Conservation (phyloP, 2,888 invertebrate species). For the Helleia helle region DNA sequence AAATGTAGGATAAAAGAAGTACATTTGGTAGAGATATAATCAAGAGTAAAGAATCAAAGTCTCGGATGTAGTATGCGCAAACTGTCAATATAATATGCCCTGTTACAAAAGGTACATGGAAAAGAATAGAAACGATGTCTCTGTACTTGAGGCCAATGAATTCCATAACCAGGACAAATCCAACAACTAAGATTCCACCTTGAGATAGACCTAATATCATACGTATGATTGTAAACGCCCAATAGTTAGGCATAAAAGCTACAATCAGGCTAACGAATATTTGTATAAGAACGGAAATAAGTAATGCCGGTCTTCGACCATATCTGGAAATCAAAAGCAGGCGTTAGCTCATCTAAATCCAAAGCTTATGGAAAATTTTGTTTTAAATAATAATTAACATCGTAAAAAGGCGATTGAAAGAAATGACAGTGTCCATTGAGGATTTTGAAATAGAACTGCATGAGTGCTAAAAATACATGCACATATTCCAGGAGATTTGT, state of each 20-base stretch:
- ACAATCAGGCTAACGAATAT: slow-evolving; percentile 78
- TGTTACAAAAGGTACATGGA: slow-evolving; percentile 78
- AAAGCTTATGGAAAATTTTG: too few relatives aligned
- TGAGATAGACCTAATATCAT: slow-evolving; percentile 82
- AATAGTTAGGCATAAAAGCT: slow-evolving; percentile 77
- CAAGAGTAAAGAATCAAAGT: slow-evolving; percentile 78
- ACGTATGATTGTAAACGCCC: slow-evolving; percentile 77
- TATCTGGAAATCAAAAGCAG: slow-evolving; percentile 72
- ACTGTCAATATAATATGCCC: slow-evolving; percentile 77
- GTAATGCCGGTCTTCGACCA: slow-evolving; percentile 81
- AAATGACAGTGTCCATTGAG: too few relatives aligned
- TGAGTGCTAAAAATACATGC: too few relatives aligned
- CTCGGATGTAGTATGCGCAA: slow-evolving; percentile 76
- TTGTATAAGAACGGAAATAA: slow-evolving; percentile 80
- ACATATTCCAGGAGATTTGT: too few relatives aligned
- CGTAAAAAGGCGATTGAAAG: too few relatives aligned
- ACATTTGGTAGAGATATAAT: slow-evolving; percentile 72
- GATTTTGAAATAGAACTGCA: too few relatives aligned
- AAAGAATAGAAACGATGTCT: slow-evolving; percentile 72
- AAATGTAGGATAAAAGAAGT: slow-evolving; percentile 77
- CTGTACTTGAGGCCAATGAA: slow-evolving; percentile 70
- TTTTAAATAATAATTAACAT: too few relatives aligned
- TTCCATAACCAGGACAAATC: slow-evolving; percentile 76
- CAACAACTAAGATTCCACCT: slow-evolving; percentile 82
- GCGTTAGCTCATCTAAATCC: too few relatives aligned